phyloP scores from a whole-genome alignment of 2,888 invertebrate species.

The Drosophila neutralis region DNA sequence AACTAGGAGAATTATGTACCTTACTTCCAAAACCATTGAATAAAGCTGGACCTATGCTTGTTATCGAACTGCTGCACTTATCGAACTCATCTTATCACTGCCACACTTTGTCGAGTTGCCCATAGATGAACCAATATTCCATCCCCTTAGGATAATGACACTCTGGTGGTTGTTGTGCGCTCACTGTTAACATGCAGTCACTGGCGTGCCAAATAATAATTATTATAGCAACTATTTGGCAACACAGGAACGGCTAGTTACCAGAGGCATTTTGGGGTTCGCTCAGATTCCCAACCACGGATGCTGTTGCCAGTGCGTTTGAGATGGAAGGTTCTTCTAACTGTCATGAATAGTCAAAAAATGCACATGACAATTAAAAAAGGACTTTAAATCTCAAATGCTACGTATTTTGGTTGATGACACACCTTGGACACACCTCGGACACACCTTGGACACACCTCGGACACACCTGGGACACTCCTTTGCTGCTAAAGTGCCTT shows the following conservation, averaged over 20 bases:
- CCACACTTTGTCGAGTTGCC: slow-evolving; percentile 29
- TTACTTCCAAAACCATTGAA: slow-evolving; percentile 45
- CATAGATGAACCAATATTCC: neutral
- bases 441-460: neutral
- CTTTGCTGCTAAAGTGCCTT: no score
- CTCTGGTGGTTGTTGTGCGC: slow-evolving; percentile 14
- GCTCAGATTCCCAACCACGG: neutral
- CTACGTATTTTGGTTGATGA: neutral
- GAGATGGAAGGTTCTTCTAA: slow-evolving; percentile 43
- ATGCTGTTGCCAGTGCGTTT: slow-evolving; percentile 7
- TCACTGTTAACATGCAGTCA: slow-evolving; percentile 44
- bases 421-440: no score
- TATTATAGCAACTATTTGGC: slow-evolving; percentile 49
- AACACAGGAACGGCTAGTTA: slow-evolving; percentile 57
- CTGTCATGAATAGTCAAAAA: slow-evolving; percentile 43
- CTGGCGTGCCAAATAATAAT: slow-evolving; percentile 59
- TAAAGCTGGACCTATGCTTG: slow-evolving; percentile 16
- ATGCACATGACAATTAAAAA: slow-evolving; percentile 46
- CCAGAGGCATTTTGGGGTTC: slow-evolving; percentile 19
- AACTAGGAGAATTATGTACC: slow-evolving; percentile 33
- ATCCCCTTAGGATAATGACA: neutral
- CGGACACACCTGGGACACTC: no score
- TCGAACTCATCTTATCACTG: neutral
- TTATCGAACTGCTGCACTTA: slow-evolving; percentile 39
- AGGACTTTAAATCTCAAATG: slow-evolving; percentile 36